Percentiles rank a stretch among this genome's conserved stretches.
These are phyloP conservation scores for Chaenodraco wilsoni DNA, from an alignment of 2,797 vertebrate species.

Conservation along the genomic window DNA sequence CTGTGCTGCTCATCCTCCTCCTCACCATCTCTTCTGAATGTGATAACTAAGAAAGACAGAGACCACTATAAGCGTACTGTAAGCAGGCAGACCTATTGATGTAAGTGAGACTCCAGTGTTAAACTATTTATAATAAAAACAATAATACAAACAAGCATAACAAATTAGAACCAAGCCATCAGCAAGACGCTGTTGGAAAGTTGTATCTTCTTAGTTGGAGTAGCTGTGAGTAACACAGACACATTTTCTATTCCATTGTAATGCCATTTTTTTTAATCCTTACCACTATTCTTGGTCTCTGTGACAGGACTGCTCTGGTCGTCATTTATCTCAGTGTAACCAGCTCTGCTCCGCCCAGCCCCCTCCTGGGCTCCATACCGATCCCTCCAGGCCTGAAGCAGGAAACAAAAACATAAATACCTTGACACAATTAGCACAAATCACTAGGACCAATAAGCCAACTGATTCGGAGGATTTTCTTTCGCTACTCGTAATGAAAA, in stretches of 20 bases:
- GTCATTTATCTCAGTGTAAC: slow-evolving; percentile 87
- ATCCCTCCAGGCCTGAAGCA: slow-evolving; percentile 89
- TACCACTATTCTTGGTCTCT: slow-evolving; percentile 80
- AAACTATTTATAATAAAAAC: not conserved
- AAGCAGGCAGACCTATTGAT: slow-evolving; percentile 1
- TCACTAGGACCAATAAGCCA: not conserved
- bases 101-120: not conserved
- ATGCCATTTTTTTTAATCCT: not conserved
- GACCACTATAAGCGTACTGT: slow-evolving; percentile 9
- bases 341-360: slow-evolving; percentile 77
- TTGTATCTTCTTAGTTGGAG: not conserved
- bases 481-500: not conserved
- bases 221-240: not conserved
- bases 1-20: slow-evolving; percentile 74
- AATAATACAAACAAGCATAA: not conserved
- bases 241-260: not conserved
- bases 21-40: slow-evolving; percentile 82
- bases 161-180: no score
- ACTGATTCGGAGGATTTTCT: not conserved
- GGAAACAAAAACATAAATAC: slow-evolving; percentile 35
- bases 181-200: not conserved
- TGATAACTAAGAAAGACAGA: slow-evolving; percentile 63
- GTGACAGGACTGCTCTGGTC: slow-evolving; percentile 74
- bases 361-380: slow-evolving; percentile 81
- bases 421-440: slow-evolving; percentile 5